Evolutionary conservation across 2,888 invertebrate species (phyloP), one percentile per base, ranked within the genome.

Genomic region (Tromatobia lineatoria): DNA sequence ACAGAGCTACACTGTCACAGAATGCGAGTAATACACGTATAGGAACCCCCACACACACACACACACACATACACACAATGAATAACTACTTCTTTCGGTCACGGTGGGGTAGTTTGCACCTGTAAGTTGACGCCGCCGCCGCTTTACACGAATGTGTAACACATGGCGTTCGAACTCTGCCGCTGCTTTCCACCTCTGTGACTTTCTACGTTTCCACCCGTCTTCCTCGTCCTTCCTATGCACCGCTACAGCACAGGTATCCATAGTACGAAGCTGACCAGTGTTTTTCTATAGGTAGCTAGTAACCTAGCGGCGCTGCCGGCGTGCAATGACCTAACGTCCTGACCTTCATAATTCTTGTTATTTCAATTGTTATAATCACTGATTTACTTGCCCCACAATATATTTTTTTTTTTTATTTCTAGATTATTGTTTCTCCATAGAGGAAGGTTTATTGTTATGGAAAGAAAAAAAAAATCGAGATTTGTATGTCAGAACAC

Each of bases 91-190:
- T 80, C 73, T 81, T 66, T 89, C 88, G 91, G 92, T 93, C 91
- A 93, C 92, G 93, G 92, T 93, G 93, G 92, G 92, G 93, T 92
- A 93, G 90, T 90, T 91, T 91, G 89, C 92, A 92, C 91, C 92
- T 92, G 92, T 92, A 85, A 86, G 83, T 75, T 73, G 54, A 73
- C 67, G 66, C 76, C 59, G 64, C 66, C 73, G 73, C 25, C 61
- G 38, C 82, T 67, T 81, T 81, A 74, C 80, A 80, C 84, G 79
- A 86, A 87, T 87, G 86, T 83, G 80, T 84, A 85, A 85, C 88
- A 89, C 87, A 88, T 88, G 88, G 87, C 82, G 78, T 80, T 57
- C 42, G 61, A 47, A 75, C 52, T 20, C n/a, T 45, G 61, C 61
- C 84, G 73, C 71, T 70, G 74, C 70, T 86, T 82, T 83, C 82